These are phyloP conservation scores for Zosterops hypoxanthus DNA, from an alignment of 2,113 vertebrate genomes.

Conservation along the genomic window DNA sequence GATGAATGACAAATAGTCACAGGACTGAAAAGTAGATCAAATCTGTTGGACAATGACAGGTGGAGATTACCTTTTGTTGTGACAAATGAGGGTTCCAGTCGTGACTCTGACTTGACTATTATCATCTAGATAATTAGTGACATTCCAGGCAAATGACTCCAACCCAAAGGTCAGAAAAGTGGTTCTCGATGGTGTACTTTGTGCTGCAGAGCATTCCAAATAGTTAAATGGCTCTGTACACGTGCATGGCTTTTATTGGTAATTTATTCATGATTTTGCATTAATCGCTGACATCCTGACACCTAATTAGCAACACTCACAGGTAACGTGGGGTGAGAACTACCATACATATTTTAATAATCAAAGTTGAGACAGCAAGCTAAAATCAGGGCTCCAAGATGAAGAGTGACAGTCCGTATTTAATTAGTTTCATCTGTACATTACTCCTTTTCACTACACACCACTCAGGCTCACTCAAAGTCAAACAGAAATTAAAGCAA, in stretches of 20 bases:
- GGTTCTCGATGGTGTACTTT: background rate
- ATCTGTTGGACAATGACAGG: background rate
- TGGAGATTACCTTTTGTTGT: background rate
- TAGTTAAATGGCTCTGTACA: background rate
- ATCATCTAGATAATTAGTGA: background rate
- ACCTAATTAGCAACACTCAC: constrained; percentile 56
- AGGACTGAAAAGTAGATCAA: background rate
- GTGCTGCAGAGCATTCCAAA: constrained; percentile 4
- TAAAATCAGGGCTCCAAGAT: constrained; percentile 2
- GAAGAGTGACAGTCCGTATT: background rate
- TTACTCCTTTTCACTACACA: background rate
- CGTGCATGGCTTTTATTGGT: constrained; percentile 1
- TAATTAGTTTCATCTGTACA: constrained; percentile 31
- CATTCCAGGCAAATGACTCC: constrained; percentile 1
- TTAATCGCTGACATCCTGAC: constrained; percentile 64
- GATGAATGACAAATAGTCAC: background rate
- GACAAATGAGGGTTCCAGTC: background rate
- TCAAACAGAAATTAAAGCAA: constrained; percentile 32
- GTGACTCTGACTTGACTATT: background rate
- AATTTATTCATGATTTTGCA: constrained; percentile 55
- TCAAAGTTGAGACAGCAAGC: constrained; percentile 29
- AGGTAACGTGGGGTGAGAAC: constrained; percentile 26
- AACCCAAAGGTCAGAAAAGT: constrained; percentile 4
- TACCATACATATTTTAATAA: constrained; percentile 15
- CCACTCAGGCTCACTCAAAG: constrained; percentile 1